Percentiles rank a stretch among this genome's conserved stretches.
phyloP scores from a whole-genome alignment of 2,888 invertebrate species.

The Ennomos quercinarius region DNA sequence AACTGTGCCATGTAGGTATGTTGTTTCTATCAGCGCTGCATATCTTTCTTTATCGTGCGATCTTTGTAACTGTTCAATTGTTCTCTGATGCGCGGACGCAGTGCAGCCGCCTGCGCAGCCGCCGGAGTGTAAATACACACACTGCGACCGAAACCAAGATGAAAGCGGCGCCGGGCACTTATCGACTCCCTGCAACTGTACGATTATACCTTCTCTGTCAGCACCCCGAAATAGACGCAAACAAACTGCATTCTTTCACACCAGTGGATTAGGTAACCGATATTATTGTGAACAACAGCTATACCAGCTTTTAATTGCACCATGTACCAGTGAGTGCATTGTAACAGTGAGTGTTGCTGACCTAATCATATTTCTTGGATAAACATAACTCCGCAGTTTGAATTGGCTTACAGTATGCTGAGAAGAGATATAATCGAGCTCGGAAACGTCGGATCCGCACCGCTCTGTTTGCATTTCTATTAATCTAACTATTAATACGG shows the following conservation, averaged over 20 bases:
- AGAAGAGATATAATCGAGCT: constrained; percentile 53
- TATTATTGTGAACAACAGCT: constrained; percentile 5
- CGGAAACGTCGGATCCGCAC: constrained; percentile 41
- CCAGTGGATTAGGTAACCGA: constrained; percentile 24
- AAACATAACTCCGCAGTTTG: constrained; percentile 39
- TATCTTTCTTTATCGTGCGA: background rate
- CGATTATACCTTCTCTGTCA: constrained; percentile 76
- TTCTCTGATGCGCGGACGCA: constrained; percentile 52
- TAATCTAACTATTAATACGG: constrained; percentile 39
- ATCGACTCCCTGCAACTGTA: constrained; percentile 74
- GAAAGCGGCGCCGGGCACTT: constrained; percentile 81
- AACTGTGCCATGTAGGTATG: too few species aligned
- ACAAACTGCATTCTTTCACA: constrained; percentile 52
- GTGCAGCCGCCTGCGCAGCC: constrained; percentile 51
- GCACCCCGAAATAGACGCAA: constrained; percentile 76
- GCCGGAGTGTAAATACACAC: constrained; percentile 70
- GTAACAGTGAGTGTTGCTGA: constrained; percentile 17
- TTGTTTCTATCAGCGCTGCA: too few species aligned
- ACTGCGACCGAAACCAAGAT: constrained; percentile 63
- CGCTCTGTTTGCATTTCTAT: constrained; percentile 44
- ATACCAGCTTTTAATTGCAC: background rate
- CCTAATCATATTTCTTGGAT: constrained; percentile 36
- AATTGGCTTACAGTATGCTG: constrained; percentile 35
- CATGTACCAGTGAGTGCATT: background rate
- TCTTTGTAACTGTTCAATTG: constrained; percentile 15